Conservation (phyloP, 2,888 invertebrate species). For the Clunio marinus region DNA sequence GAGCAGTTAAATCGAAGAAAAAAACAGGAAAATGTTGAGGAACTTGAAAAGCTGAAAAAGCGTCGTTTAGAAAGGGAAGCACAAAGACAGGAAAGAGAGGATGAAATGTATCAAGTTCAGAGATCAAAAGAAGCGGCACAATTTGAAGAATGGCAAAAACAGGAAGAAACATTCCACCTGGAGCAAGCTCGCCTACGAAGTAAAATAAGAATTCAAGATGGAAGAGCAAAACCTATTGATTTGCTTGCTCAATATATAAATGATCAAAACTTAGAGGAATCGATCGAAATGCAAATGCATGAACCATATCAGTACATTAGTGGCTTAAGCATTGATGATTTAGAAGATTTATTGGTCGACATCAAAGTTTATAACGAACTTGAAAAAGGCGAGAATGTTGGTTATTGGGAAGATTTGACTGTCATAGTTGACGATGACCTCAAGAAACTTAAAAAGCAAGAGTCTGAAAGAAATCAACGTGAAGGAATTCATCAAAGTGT, state of each 20-base stretch:
- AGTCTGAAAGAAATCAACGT: conserved; percentile 55
- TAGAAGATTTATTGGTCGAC: conserved; percentile 94
- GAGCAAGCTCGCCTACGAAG: conserved; percentile 93
- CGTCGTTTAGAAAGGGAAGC: conserved; percentile 82
- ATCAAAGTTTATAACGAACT: conserved; percentile 91
- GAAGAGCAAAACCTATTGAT: conserved; percentile 97
- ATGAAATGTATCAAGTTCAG: conserved; percentile 78
- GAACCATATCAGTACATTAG: conserved; percentile 95
- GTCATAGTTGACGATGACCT: conserved; percentile 92
- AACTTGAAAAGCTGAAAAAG: conserved; percentile 92
- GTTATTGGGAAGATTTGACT: conserved; percentile 95
- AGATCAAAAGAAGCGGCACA: conserved; percentile 86
- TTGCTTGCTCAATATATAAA: conserved; percentile 93
- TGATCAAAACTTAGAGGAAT: conserved; percentile 82
- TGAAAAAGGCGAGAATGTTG: conserved; percentile 79
- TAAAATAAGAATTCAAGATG: conserved; percentile 92
- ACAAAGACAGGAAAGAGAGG: conserved; percentile 76
- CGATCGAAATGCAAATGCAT: conserved; percentile 98
- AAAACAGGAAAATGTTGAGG: conserved; percentile 85
- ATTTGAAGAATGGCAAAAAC: conserved; percentile 88
- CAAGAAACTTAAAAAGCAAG: conserved; percentile 74
- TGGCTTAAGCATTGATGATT: conserved; percentile 80
- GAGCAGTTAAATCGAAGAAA: conserved; percentile 79
- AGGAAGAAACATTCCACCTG: conserved; percentile 96
- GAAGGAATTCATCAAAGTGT: conserved; percentile 84